Evolutionary conservation across 2,888 invertebrate species (phyloP).

Genomic region (Leptopilina drosophilae): DNA sequence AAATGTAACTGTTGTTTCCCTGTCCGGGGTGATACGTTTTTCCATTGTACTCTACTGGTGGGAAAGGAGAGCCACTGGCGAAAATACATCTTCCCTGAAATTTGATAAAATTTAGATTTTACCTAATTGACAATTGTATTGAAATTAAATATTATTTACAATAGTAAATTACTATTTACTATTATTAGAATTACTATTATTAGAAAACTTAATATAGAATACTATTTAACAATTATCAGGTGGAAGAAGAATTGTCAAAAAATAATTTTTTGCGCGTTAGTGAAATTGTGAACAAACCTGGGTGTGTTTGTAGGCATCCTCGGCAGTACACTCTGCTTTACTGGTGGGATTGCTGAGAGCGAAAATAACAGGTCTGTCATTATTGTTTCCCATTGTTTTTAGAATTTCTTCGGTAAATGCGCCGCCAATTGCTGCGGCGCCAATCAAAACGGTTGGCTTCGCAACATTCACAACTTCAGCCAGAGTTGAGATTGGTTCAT

Average conservation of each 20-base stretch:
- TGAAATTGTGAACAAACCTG: constrained; percentile 79
- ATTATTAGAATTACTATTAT: too few species aligned
- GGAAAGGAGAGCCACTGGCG: constrained; percentile 98
- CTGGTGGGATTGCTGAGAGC: constrained; percentile 98
- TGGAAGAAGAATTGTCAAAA: too few species aligned
- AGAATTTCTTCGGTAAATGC: constrained; percentile 95
- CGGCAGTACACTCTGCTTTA: constrained; percentile 99
- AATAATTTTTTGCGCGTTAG: too few species aligned
- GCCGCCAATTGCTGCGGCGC: constrained; percentile 94
- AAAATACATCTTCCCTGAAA: constrained; percentile 92
- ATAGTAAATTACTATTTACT: too few species aligned
- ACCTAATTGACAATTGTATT: too few species aligned
- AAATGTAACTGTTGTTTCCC: constrained; percentile 98
- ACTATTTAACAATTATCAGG: too few species aligned
- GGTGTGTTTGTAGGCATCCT: constrained; percentile 93
- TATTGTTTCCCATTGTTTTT: constrained; percentile 89
- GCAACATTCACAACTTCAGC: constrained; percentile 88
- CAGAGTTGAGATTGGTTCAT: constrained; percentile 86
- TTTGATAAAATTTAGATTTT: background rate
- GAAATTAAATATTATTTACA: too few species aligned
- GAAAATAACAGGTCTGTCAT: constrained; percentile 94
- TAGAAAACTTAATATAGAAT: too few species aligned
- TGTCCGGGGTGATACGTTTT: constrained; percentile 93
- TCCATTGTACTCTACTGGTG: constrained; percentile 88
- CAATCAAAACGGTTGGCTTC: constrained; percentile 95